Conservation (phyloP, 2,113 vertebrate genomes). For the Coryphaenoides rupestris region DNA sequence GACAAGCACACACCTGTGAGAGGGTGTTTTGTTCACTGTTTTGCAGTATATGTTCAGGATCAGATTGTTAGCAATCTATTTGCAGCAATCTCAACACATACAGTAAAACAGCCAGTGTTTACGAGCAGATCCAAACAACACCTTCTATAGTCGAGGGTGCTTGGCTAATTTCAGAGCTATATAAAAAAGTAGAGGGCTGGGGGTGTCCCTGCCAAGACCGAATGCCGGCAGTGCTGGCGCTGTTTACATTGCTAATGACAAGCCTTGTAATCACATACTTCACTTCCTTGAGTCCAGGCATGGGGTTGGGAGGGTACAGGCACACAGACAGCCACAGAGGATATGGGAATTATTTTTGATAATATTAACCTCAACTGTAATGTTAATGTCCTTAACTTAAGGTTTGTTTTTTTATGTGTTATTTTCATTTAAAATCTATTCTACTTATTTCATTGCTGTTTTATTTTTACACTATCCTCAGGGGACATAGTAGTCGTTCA, state of each 20-base stretch:
- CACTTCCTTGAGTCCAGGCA: background rate
- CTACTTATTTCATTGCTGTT: background rate
- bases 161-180: background rate
- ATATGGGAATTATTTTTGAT: background rate
- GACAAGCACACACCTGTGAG: too few species aligned
- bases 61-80: constrained; percentile 1
- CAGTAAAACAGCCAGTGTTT: background rate
- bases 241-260: background rate
- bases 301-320: background rate
- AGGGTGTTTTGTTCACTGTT: too few species aligned
- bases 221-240: background rate
- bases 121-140: background rate
- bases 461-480: too few species aligned
- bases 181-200: background rate
- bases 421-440: background rate
- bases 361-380: background rate
- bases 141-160: background rate
- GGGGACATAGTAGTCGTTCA: too few species aligned
- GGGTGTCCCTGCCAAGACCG: background rate
- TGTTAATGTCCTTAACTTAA: background rate
- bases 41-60: background rate
- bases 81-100: background rate
- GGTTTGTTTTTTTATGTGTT: too few species aligned
- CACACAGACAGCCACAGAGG: background rate
- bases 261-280: background rate